Evolutionary conservation across 1,140 invertebrate species (phyloP).

Genomic region (Cotesia typhae): DNA sequence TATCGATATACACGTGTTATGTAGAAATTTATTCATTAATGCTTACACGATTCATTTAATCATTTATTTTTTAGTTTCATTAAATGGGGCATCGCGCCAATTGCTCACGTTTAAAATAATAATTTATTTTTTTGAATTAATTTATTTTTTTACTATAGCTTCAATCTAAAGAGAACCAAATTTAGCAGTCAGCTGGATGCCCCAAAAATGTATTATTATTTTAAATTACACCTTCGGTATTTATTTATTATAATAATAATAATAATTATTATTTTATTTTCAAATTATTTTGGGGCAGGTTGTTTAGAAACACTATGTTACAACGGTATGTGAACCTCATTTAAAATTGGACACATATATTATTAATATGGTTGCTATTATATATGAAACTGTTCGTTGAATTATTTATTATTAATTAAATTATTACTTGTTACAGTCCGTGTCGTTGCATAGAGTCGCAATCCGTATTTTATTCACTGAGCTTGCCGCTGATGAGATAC

Average conservation of each 20-base stretch:
- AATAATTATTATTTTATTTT: not conserved
- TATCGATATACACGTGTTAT: constrained; percentile 61
- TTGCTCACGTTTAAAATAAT: constrained; percentile 40
- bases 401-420: constrained; percentile 2
- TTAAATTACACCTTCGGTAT: constrained; percentile 7
- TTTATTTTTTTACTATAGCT: constrained; percentile 23
- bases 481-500: no score
- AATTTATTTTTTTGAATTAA: constrained; percentile 27
- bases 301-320: constrained; percentile 19
- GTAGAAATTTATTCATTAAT: constrained; percentile 55
- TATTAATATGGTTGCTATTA: constrained; percentile 1
- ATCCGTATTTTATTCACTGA: not conserved
- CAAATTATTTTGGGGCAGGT: constrained; percentile 21
- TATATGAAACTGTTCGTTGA: constrained; percentile 27
- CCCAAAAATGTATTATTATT: constrained; percentile 40
- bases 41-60: constrained; percentile 12
- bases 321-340: constrained; percentile 13
- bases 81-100: constrained; percentile 48
- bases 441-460: constrained; percentile 4
- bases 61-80: not conserved
- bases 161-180: constrained; percentile 42
- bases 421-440: constrained; percentile 4
- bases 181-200: constrained; percentile 46
- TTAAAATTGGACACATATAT: constrained; percentile 25
- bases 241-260: constrained; percentile 21